A percentile compares a stretch with the other conserved stretches of the same genome.
phyloP scores from a whole-genome alignment of 2,797 vertebrate genomes.

The Sarcophilus harrisii region DNA sequence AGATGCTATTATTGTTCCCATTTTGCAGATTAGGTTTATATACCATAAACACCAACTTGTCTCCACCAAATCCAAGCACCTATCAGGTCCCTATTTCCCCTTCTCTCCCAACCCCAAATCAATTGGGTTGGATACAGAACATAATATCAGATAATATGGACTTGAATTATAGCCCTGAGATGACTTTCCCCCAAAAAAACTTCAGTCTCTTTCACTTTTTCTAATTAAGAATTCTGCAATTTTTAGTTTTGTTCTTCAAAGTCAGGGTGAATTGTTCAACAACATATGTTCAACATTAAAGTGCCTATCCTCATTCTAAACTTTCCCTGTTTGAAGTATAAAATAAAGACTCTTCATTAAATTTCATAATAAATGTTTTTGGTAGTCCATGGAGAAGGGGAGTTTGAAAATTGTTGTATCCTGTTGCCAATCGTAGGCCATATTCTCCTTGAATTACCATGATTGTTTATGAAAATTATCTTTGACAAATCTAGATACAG shows the following conservation, averaged over 20 bases:
- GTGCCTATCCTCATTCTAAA: not conserved
- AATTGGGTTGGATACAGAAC: not conserved
- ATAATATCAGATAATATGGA: not conserved
- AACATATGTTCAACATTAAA: not conserved
- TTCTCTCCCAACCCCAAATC: not conserved
- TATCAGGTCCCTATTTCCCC: not conserved
- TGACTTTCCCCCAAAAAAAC: not conserved
- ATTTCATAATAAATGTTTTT: not conserved
- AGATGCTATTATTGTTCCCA: not conserved
- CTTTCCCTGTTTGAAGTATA: not conserved
- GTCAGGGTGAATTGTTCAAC: not conserved
- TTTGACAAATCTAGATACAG: not conserved
- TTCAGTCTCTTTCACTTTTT: not conserved
- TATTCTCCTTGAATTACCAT: not conserved
- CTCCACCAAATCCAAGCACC: not conserved
- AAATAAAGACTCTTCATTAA: not conserved
- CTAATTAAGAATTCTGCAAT: not conserved
- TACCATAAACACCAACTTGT: not conserved
- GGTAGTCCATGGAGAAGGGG: not conserved
- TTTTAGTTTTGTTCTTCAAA: not conserved
- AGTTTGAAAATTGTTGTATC: not conserved
- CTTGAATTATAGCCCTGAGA: not conserved
- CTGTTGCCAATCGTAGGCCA: not conserved
- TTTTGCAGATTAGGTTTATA: not conserved
- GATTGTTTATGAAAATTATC: not conserved